A percentile compares a stretch with the other conserved stretches of the same genome.
These are phyloP conservation scores for Drosophila demipolita DNA, from an alignment of 2,888 invertebrate genomes.

Conservation along the genomic window DNA sequence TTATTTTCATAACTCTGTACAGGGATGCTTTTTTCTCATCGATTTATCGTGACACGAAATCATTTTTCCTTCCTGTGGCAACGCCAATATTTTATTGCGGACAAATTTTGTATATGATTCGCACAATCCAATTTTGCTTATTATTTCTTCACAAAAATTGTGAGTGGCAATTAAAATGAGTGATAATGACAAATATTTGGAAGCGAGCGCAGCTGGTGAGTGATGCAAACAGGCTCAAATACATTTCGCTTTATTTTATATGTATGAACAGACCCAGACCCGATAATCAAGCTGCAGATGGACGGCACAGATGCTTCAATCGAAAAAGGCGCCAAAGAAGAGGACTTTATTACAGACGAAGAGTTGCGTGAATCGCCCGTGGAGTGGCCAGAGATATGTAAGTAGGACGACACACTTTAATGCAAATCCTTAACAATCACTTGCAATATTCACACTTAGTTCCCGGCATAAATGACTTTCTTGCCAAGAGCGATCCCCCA, in stretches of 20 bases:
- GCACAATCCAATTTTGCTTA: constrained; percentile 15
- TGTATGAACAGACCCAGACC: neutral
- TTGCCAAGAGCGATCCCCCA: constrained; percentile 88
- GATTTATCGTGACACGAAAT: constrained; percentile 6
- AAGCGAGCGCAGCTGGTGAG: neutral
- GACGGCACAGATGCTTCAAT: constrained; percentile 17
- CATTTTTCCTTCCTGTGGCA: constrained; percentile 11
- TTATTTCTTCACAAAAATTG: neutral
- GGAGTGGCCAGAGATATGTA: constrained; percentile 98
- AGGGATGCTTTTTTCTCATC: constrained; percentile 3
- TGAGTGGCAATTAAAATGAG: constrained; percentile 31
- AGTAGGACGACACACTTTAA: constrained; percentile 81
- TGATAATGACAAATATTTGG: neutral
- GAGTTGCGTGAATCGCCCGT: constrained; percentile 97
- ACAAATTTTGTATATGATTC: constrained; percentile 40
- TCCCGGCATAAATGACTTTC: constrained; percentile 95
- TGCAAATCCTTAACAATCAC: neutral
- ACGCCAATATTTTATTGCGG: constrained; percentile 22
- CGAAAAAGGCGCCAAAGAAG: constrained; percentile 86
- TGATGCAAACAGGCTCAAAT: neutral
- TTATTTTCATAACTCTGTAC: constrained; percentile 1
- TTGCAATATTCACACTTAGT: constrained; percentile 85
- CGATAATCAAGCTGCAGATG: constrained; percentile 52
- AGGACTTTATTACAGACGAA: constrained; percentile 94
- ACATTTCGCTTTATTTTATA: constrained; percentile 6